These are phyloP conservation scores for Acleris emargana DNA, from an alignment of 2,888 invertebrate species.

Conservation along the genomic window DNA sequence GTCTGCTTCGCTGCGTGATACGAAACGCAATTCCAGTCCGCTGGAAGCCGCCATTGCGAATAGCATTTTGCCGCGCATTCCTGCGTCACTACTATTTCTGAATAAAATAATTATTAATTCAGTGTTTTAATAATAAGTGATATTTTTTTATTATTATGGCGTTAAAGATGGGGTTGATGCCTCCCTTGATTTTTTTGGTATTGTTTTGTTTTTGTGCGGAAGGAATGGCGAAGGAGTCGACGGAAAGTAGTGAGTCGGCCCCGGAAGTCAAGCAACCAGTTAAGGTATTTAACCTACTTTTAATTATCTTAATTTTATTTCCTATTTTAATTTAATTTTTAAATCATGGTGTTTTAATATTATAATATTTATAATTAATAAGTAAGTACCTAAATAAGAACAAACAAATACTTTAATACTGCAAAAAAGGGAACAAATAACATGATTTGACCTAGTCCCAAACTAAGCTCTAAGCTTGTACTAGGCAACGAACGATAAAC, in stretches of 20 bases:
- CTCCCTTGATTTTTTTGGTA: conserved; percentile 24
- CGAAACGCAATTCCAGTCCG: conserved; percentile 52
- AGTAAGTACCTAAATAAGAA: no score
- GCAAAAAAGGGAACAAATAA: no score
- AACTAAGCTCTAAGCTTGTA: no score
- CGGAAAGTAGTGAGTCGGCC: conserved; percentile 13
- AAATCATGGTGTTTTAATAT: no score
- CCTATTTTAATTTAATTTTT: not conserved
- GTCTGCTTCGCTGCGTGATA: conserved; percentile 47
- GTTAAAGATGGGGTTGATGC: conserved; percentile 11
- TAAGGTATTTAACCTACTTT: conserved; percentile 21
- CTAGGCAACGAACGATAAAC: no score
- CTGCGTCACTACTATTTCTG: not conserved
- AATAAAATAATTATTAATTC: not conserved
- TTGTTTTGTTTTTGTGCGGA: conserved; percentile 35
- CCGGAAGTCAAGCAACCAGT: conserved; percentile 16
- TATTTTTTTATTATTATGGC: conserved; percentile 15
- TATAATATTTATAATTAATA: no score
- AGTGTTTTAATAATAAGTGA: not conserved
- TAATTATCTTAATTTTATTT: no score
- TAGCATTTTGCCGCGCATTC: conserved; percentile 33
- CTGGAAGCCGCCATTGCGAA: conserved; percentile 54
- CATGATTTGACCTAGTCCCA: no score
- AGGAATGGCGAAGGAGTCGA: conserved; percentile 24
- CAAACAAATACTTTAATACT: no score